phyloP scores from a whole-genome alignment of 2,113 vertebrate genomes.

The Pavo muticus region DNA sequence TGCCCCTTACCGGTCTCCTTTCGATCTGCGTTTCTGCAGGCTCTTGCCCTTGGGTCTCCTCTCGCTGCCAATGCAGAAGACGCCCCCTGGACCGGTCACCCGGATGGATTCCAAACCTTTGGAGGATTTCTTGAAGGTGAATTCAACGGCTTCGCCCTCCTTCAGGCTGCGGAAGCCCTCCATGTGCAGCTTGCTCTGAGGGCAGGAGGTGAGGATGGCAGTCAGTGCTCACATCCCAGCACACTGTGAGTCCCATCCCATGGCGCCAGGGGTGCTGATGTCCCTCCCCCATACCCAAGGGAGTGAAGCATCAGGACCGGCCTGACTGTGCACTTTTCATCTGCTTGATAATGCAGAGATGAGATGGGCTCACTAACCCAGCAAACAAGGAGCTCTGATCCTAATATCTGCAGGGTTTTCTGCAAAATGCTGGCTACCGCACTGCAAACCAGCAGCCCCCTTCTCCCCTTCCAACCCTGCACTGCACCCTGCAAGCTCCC shows the following conservation, averaged over 20 bases:
- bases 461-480: background rate
- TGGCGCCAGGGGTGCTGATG: rapidly evolving
- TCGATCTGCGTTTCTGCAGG: constrained; percentile 91
- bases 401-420: background rate
- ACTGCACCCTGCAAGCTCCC: background rate
- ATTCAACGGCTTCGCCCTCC: constrained; percentile 94
- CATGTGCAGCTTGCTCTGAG: constrained; percentile 98
- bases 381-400: background rate
- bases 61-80: constrained; percentile 93
- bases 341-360: background rate
- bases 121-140: constrained; percentile 95
- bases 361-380: background rate
- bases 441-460: background rate
- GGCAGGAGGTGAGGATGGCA: background rate
- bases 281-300: background rate
- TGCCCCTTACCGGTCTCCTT: constrained; percentile 89
- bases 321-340: background rate
- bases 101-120: constrained; percentile 94
- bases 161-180: constrained; percentile 98
- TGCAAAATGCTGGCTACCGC: rapidly evolving
- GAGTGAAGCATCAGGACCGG: rapidly evolving
- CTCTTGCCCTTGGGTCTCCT: constrained; percentile 94
- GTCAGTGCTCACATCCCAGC: background rate
- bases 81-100: constrained; percentile 91
- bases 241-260: rapidly evolving